Conservation (phyloP, 2,888 invertebrate genomes). For the Matsumyia berberina region DNA sequence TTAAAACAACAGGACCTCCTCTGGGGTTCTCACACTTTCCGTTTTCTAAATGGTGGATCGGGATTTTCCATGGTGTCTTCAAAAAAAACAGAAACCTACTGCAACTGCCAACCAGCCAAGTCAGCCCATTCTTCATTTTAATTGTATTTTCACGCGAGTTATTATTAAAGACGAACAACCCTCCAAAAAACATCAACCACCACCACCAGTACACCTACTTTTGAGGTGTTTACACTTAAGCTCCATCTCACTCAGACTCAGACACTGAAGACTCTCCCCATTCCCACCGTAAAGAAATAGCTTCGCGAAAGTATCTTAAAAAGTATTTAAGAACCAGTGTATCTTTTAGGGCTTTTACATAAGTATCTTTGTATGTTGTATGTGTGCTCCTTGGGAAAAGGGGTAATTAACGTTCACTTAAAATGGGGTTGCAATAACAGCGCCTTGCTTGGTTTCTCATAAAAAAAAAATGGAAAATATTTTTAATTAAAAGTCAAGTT, state of each 20-base stretch:
- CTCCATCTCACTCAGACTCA: slow-evolving; percentile 55
- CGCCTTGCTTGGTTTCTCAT: neutral
- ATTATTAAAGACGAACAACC: slow-evolving; percentile 72
- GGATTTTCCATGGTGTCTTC: slow-evolving; percentile 43
- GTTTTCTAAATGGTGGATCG: slow-evolving; percentile 21
- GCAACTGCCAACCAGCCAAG: slow-evolving; percentile 25
- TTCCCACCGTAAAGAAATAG: slow-evolving; percentile 24
- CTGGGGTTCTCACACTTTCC: slow-evolving; percentile 8
- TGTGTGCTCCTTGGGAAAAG: slow-evolving; percentile 49
- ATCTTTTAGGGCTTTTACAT: slow-evolving; percentile 67
- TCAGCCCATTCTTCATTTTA: slow-evolving; percentile 66
- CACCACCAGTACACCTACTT: slow-evolving; percentile 49
- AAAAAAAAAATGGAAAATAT: slow-evolving; percentile 38
- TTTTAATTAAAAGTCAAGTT: slow-evolving; percentile 75
- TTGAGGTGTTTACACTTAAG: slow-evolving; percentile 57
- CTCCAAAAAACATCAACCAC: slow-evolving; percentile 33
- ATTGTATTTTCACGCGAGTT: slow-evolving; percentile 70
- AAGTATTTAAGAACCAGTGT: slow-evolving; percentile 68
- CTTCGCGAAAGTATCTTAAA: slow-evolving; percentile 72
- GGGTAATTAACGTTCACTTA: slow-evolving; percentile 75
- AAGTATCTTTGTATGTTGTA: slow-evolving; percentile 68
- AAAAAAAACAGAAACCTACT: slow-evolving; percentile 28
- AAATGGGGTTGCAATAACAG: slow-evolving; percentile 67
- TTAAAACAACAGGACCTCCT: slow-evolving; percentile 32
- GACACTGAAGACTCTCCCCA: slow-evolving; percentile 15